Evolutionary conservation across 2,113 vertebrate species (phyloP), one percentile per base, ranked within the genome.

Genomic region (Syrrhaptes paradoxus): DNA sequence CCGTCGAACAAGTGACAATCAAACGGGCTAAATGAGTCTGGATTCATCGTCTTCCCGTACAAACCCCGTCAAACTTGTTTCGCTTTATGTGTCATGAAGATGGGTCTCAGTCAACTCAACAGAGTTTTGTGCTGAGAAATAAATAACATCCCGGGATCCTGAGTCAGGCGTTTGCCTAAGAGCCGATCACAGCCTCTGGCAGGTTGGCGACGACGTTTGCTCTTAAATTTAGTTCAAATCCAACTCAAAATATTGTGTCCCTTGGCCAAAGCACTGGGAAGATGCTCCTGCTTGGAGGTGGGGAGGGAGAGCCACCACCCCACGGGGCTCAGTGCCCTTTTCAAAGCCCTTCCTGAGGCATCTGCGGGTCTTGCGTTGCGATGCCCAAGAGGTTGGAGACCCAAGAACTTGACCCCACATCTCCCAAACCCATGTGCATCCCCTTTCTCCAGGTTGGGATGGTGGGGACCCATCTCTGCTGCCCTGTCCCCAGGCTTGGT

Each of bases 21-120:
- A 89, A 49, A 78, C 11, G 43, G 28, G 66, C 84, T 89, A 89
- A 86, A 96, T 84, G 95, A 94, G 93, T 84, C 90, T 87, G 83
- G 63, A 7, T 70, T 65, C 48, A 29, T 77, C 87, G 4, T 85
- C 90, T 90, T 48, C 92, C 84, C 52, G 6, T 54, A 71, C 85
- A 89, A 91, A 94, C 77, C 87, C 68, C 88, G 73, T 62, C 88
- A 80, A 58, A 70, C 63, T 83, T 63, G 88, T 88, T 92, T 93
- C 52, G 5, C 82, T 88, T 38, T 0, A 41, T 61, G 66, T 66
- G 85, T 87, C 85, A 34, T 43, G 58, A 36, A 25, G 15, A 62
- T 9, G 85, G 78, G 90, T 19, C 78, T 66, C 71, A 57, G 59
- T 21, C 92, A 41, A 12, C 81, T 58, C 68, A 13, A 80, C 65